A percentile compares a stretch with the other conserved stretches of the same genome.
Conservation (phyloP, 2,113 vertebrate species). For the Hymenochirus boettgeri region DNA sequence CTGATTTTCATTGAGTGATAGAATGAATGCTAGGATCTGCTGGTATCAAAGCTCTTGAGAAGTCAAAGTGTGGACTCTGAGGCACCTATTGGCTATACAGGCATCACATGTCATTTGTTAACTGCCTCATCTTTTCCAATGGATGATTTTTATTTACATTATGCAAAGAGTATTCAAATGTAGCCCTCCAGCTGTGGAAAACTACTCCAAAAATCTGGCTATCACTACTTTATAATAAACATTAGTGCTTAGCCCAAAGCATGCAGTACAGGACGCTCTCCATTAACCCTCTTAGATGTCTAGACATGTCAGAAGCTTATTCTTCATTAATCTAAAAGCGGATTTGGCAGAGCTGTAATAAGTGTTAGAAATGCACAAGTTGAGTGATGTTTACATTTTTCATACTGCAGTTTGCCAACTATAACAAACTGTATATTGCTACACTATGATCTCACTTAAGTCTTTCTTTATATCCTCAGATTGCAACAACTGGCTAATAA, state of each 20-base stretch:
- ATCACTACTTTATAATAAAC: not conserved
- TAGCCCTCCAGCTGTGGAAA: not conserved
- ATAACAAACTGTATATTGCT: conserved; percentile 1
- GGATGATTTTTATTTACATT: not conserved
- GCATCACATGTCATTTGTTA: not conserved
- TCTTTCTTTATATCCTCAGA: not conserved
- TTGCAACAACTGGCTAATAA: not conserved
- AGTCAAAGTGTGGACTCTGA: not conserved
- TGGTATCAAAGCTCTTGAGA: conserved; percentile 3
- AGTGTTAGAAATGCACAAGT: not conserved
- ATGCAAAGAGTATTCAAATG: not conserved
- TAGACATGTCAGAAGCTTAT: not conserved
- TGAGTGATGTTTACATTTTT: conserved; percentile 1
- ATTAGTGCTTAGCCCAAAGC: not conserved
- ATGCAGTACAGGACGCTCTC: not conserved
- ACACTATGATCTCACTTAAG: not conserved
- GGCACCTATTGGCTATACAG: not conserved
- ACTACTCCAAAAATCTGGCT: not conserved
- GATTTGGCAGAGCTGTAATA: not conserved
- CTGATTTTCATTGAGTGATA: not conserved
- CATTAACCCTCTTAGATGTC: not conserved
- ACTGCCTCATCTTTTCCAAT: not conserved
- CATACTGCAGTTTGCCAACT: not conserved
- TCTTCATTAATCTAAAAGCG: conserved; percentile 1
- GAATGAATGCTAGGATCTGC: conserved; percentile 4